Conservation (phyloP, 2,888 invertebrate species). For the Saturnia pavonia region DNA sequence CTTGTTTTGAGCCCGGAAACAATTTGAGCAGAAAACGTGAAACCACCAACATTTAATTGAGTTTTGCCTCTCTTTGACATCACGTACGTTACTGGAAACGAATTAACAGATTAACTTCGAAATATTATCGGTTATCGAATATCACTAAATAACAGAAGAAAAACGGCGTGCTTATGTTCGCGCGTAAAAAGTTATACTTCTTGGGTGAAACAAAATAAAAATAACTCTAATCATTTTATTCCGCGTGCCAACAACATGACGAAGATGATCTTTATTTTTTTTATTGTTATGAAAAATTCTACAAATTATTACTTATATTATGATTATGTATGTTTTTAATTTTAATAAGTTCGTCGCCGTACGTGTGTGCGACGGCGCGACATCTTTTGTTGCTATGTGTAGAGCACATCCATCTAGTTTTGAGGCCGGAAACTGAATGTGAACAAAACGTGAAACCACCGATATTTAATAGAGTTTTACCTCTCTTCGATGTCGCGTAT, state of each 20-base stretch:
- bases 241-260: no score
- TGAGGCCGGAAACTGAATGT: constrained; percentile 27
- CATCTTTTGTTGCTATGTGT: constrained; percentile 46
- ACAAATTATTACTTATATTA: constrained; percentile 10
- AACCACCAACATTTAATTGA: constrained; percentile 20
- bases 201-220: no score
- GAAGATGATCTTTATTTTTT: no score
- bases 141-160: no score
- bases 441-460: constrained; percentile 34
- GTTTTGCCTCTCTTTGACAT: constrained; percentile 21
- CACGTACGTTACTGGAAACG: constrained; percentile 14
- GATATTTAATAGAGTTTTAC: constrained; percentile 32
- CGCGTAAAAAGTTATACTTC: no score
- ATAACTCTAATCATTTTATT: no score
- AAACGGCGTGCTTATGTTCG: no score
- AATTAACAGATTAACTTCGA: neutral
- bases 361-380: constrained; percentile 39
- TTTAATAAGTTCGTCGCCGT: constrained; percentile 36
- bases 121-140: neutral
- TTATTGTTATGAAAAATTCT: neutral
- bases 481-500: constrained; percentile 36
- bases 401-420: constrained; percentile 46
- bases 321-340: constrained; percentile 42
- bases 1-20: constrained; percentile 23
- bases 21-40: constrained; percentile 19